Evolutionary conservation across 2,888 invertebrate genomes (phyloP).

Genomic region (Endomychus coccineus): DNA sequence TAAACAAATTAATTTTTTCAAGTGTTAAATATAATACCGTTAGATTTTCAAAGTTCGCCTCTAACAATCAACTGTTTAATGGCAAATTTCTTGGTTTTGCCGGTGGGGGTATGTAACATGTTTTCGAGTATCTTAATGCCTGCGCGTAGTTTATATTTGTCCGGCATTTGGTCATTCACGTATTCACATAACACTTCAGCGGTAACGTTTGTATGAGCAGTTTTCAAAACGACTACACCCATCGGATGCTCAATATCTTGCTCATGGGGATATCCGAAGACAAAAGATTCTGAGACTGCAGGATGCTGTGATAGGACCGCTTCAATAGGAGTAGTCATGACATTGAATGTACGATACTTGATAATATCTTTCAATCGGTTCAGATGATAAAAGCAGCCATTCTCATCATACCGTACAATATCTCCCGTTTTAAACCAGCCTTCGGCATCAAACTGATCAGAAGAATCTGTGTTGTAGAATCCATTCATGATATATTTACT

Average conservation of each 20-base stretch:
- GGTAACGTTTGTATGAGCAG: conserved; percentile 18
- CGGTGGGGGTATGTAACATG: no score
- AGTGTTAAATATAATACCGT: no score
- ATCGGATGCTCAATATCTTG: conserved; percentile 63
- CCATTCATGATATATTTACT: conserved; percentile 36
- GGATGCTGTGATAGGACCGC: conserved; percentile 60
- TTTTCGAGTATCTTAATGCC: conserved; percentile 34
- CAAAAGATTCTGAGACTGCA: conserved; percentile 67
- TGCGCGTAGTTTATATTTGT: conserved; percentile 32
- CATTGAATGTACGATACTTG: conserved; percentile 45
- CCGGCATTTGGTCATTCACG: conserved; percentile 30
- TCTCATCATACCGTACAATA: conserved; percentile 44
- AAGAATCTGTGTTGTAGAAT: conserved; percentile 45
- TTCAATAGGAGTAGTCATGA: conserved; percentile 75
- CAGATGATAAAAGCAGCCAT: conserved; percentile 42
- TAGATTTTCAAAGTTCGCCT: no score
- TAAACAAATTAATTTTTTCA: no score
- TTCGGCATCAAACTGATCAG: conserved; percentile 38
- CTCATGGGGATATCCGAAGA: conserved; percentile 65
- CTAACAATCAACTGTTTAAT: no score
- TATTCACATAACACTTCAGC: conserved; percentile 22
- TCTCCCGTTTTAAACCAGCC: conserved; percentile 48
- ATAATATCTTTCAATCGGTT: conserved; percentile 45
- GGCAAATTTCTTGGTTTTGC: no score
- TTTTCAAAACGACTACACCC: conserved; percentile 29